phyloP scores from a whole-genome alignment of 2,888 invertebrate genomes.

The Limnephilus lunatus region DNA sequence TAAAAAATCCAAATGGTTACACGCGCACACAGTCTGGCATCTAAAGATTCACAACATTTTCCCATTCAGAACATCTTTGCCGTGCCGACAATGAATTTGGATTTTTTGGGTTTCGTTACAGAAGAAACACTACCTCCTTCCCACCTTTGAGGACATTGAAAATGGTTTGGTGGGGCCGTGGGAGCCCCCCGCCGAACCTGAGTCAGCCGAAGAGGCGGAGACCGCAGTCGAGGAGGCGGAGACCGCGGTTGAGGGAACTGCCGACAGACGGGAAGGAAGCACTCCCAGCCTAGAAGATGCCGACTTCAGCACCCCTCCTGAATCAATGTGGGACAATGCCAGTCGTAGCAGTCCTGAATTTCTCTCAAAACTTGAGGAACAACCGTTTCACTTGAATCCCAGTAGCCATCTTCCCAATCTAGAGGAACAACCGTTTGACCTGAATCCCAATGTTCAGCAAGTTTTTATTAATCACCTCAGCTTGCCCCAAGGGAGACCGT shows the following conservation, averaged over 20 bases:
- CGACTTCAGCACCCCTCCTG: not conserved
- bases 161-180: slow-evolving; percentile 24
- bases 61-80: slow-evolving; percentile 46
- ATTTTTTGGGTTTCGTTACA: slow-evolving; percentile 49
- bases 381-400: no score
- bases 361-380: no score
- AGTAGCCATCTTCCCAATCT: not conserved
- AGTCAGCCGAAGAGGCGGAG: not conserved
- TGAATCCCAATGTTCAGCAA: not conserved
- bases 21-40: not conserved
- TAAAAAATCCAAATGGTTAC: slow-evolving; percentile 34
- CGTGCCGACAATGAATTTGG: slow-evolving; percentile 21
- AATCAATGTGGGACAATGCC: not conserved
- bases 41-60: slow-evolving; percentile 48
- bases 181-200: not conserved
- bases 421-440: not conserved
- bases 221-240: not conserved
- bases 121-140: slow-evolving; percentile 41
- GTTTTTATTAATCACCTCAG: not conserved
- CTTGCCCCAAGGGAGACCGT: not conserved
- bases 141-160: slow-evolving; percentile 51
- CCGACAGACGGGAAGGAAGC: not conserved
- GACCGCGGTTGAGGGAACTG: not conserved
- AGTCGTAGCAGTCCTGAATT: not conserved
- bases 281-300: not conserved